A percentile compares a stretch with the other conserved stretches of the same genome.
Evolutionary conservation across 2,797 vertebrate species (phyloP).

Genomic region (Synanceia verrucosa): DNA sequence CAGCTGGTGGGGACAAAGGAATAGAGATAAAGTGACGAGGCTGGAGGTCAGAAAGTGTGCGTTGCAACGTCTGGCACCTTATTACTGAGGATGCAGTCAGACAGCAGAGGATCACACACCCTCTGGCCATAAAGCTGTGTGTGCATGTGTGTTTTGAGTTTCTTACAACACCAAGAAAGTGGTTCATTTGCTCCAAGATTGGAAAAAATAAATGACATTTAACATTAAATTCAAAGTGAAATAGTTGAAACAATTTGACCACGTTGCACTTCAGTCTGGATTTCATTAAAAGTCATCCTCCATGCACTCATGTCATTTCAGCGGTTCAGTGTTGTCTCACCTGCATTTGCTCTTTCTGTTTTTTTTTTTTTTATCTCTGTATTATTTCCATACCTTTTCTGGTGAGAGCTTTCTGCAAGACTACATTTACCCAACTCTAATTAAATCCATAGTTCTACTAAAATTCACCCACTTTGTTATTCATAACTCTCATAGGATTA

Average conservation of each 20-base stretch:
- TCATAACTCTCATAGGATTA: not conserved
- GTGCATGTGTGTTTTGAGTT: constrained; percentile 19
- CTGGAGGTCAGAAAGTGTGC: constrained; percentile 39
- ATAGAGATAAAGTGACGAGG: not conserved
- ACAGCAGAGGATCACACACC: constrained; percentile 51
- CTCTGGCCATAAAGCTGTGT: constrained; percentile 32
- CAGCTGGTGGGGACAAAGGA: constrained; percentile 79
- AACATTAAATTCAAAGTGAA: too few relatives aligned
- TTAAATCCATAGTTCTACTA: constrained; percentile 12
- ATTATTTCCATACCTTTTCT: not conserved
- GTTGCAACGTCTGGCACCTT: constrained; percentile 56
- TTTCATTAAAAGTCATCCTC: too few relatives aligned
- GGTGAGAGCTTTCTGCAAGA: not conserved
- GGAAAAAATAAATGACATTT: too few relatives aligned
- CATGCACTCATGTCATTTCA: too few relatives aligned
- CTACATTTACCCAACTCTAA: not conserved
- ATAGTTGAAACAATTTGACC: too few relatives aligned
- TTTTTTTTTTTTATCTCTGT: not conserved
- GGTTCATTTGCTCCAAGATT: too few relatives aligned
- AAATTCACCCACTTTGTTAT: constrained; percentile 26
- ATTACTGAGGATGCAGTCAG: constrained; percentile 57
- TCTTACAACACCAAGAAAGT: too few relatives aligned
- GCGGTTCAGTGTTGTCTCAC: too few relatives aligned
- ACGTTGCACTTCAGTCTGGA: too few relatives aligned
- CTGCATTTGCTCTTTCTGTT: constrained; percentile 8